Conservation (phyloP, 2,113 vertebrate genomes). For the Taurulus bubalis region DNA sequence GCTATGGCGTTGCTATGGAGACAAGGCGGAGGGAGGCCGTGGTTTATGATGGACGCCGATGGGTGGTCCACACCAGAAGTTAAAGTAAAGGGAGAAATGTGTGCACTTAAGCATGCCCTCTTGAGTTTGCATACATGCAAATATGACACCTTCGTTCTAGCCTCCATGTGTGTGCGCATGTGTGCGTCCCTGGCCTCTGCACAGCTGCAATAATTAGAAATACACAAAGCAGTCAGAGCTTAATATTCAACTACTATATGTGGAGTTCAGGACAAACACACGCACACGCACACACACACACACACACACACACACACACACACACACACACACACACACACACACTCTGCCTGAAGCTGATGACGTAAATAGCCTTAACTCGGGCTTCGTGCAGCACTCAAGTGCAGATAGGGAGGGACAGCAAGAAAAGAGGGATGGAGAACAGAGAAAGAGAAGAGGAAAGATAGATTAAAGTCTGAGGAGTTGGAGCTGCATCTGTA, state of each 20-base stretch:
- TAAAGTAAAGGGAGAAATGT: conserved; percentile 19
- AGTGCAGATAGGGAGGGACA: conserved; percentile 43
- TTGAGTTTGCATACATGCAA: conserved; percentile 26
- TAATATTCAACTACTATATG: conserved; percentile 21
- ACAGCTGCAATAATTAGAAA: conserved; percentile 25
- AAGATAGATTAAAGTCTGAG: conserved; percentile 20
- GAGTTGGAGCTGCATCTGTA: conserved; percentile 9
- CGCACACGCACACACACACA: conserved; percentile 22
- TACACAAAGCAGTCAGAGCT: conserved; percentile 54
- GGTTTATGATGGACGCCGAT: conserved; percentile 57
- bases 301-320: conserved; percentile 29
- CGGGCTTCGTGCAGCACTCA: conserved; percentile 39
- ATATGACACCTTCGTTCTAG: conserved; percentile 15
- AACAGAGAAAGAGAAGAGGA: conserved; percentile 2
- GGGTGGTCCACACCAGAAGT: conserved; percentile 45
- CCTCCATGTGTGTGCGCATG: background rate
- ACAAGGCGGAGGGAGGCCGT: conserved; percentile 50
- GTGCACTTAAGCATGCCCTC: background rate
- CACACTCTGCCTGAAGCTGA: conserved; percentile 49
- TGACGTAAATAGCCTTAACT: conserved; percentile 61
- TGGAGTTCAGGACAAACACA: conserved; percentile 46
- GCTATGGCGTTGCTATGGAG: conserved; percentile 69
- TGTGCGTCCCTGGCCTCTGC: conserved; percentile 11
- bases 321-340: background rate
- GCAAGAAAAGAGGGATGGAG: conserved; percentile 26